These are phyloP conservation scores for Sarcophaga bullata DNA, from an alignment of 1,140 invertebrate species.

Conservation along the genomic window DNA sequence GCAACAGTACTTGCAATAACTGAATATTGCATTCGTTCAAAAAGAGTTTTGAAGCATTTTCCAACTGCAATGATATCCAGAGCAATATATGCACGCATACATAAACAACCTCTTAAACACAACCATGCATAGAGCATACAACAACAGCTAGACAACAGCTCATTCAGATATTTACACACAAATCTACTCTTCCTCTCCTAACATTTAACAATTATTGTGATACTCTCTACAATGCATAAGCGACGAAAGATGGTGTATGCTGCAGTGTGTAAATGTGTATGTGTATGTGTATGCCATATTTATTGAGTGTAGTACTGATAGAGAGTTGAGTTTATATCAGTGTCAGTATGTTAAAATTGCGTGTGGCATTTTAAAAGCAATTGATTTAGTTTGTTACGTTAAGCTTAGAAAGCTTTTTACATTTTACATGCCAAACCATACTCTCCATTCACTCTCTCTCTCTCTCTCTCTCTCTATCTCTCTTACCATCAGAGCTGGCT, in stretches of 20 bases:
- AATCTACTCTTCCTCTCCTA: neutral
- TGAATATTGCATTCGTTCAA: neutral
- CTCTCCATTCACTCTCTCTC: neutral
- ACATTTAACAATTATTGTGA: neutral
- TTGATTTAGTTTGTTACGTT: conserved; percentile 40
- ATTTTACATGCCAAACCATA: neutral
- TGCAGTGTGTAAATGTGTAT: no score
- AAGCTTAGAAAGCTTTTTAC: conserved; percentile 30
- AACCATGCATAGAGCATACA: neutral
- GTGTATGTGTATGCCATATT: no score
- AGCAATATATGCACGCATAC: neutral
- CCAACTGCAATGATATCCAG: neutral
- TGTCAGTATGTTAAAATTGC: conserved; percentile 26
- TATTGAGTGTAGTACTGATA: neutral
- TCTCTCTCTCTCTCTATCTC: no score
- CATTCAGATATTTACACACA: neutral
- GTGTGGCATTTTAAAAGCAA: conserved; percentile 29
- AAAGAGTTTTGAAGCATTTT: conserved; percentile 5
- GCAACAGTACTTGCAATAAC: neutral
- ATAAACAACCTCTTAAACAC: neutral
- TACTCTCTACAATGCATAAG: neutral
- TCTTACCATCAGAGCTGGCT: no score
- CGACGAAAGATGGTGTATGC: neutral
- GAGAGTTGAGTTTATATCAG: neutral
- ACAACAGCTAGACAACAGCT: no score